Base-by-base conservation (phyloP, 2,888 invertebrate genomes). In the Andrena trimmerana region DNA sequence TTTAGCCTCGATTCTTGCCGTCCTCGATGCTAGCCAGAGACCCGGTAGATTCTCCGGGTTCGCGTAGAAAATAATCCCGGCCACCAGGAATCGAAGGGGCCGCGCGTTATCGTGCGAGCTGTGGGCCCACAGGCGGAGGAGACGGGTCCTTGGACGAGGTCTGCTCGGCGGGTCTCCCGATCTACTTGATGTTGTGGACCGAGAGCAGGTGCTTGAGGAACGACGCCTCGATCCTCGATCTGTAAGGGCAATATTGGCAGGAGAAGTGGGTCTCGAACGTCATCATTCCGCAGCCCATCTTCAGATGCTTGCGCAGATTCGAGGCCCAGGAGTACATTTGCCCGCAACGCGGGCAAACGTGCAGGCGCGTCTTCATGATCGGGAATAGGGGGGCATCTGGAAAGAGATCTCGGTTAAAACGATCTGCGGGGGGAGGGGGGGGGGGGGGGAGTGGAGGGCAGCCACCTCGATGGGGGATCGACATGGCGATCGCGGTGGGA, bases 171-270 rank as follows among this genome's bases (percentile, higher is more conserved):
- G 50, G 54, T 72, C 77, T 33, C 33, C 54, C 29, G 52, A 65
- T 83, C 91, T 93, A 94, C 90, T 94, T 94, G 91, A 94, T 94
- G 88, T 94, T 94, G 86, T 94, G 94, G 73, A 94, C 94, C 75
- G 94, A 93, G 36, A 94, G 91, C 42, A 94, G 90, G 75, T 94
- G 94, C 84, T 94, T 94, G 82, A 94, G 84, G 87, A 94, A 94
- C 85, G 93, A 94, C 42, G 94, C 93, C 86, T 94, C 93, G 86
- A 94, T 93, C 90, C 94, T 94, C 76, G 94, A 94, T 81, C 92
- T 92, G 90, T 94, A 94, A n/a, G 94, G 93, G 88, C 94, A 94
- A 90, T 94, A 93, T 83, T 93, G 93, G 89, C 94, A 94, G 85
- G 94, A 93, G 91, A 94, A 94, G 87, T 94, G 93, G 4, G 94